phyloP scores from a whole-genome alignment of 1,140 invertebrate species.

The Chionoecetes opilio region DNA sequence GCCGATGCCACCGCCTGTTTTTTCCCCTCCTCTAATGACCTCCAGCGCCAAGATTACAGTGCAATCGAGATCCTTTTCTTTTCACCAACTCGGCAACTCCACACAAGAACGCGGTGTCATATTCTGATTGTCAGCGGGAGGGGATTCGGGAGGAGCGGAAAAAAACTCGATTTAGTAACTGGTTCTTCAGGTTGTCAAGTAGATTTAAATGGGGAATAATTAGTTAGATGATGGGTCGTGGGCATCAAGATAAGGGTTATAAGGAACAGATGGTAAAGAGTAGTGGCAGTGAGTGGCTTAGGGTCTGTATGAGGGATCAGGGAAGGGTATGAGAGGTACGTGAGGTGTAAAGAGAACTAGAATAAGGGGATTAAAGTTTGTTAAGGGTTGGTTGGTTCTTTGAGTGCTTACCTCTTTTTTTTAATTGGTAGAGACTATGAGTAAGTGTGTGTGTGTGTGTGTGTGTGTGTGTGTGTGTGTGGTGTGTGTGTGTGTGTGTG shows the following conservation, averaged over 20 bases:
- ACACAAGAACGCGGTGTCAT: not conserved
- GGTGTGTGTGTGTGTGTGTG: too few relatives aligned
- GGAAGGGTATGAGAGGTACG: not conserved
- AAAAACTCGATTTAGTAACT: slow-evolving; percentile 43
- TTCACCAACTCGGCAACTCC: slow-evolving; percentile 37
- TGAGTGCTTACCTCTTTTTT: not conserved
- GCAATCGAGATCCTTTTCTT: slow-evolving; percentile 41
- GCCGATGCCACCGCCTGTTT: slow-evolving; percentile 44
- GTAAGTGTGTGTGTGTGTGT: not conserved
- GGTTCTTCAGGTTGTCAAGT: slow-evolving; percentile 31
- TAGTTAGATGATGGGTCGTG: not conserved
- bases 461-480: too few relatives aligned
- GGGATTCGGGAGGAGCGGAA: not conserved
- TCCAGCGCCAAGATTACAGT: slow-evolving; percentile 54
- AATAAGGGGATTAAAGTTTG: not conserved
- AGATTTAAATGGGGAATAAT: not conserved
- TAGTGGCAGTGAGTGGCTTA: not conserved
- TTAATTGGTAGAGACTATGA: not conserved
- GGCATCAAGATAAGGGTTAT: not conserved
- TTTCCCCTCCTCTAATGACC: slow-evolving; percentile 48
- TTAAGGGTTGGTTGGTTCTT: not conserved
- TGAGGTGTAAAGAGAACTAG: not conserved
- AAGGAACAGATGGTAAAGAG: not conserved
- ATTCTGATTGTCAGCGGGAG: slow-evolving; percentile 40
- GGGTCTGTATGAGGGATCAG: not conserved